Percentiles rank a stretch among this genome's conserved stretches.
These are phyloP conservation scores for Aradophagus sp. DNA, from an alignment of 1,140 invertebrate genomes.

Conservation along the genomic window DNA sequence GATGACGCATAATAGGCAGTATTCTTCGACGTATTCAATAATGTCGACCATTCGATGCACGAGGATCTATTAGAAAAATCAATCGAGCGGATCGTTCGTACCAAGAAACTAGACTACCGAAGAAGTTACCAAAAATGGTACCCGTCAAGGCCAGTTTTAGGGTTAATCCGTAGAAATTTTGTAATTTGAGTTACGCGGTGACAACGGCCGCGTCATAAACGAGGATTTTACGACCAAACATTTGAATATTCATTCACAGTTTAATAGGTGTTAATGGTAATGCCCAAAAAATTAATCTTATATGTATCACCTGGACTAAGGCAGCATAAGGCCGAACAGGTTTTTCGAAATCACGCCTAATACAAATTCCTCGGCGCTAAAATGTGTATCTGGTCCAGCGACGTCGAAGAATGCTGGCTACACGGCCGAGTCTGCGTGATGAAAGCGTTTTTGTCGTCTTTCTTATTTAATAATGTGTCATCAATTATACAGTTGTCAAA, in stretches of 20 bases:
- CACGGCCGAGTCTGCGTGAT: no score
- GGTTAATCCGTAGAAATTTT: conserved; percentile 4
- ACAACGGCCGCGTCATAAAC: no score
- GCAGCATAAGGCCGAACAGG: conserved; percentile 19
- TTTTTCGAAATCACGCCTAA: conserved; percentile 17
- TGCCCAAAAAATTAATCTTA: conserved; percentile 42
- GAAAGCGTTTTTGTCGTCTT: no score
- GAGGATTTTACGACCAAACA: no score
- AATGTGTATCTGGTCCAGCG: neutral
- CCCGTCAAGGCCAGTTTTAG: conserved; percentile 11
- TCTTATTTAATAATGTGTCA: neutral
- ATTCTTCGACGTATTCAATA: no score
- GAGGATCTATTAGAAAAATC: conserved; percentile 47
- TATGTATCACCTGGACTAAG: conserved; percentile 42
- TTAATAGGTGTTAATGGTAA: conserved; percentile 17
- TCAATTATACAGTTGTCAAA: conserved; percentile 11
- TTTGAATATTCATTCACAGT: conserved; percentile 35
- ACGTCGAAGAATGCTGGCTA: neutral
- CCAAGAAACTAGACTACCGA: conserved; percentile 10
- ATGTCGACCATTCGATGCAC: no score
- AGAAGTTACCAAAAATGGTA: conserved; percentile 29
- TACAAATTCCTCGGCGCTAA: conserved; percentile 1
- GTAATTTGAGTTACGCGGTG: neutral
- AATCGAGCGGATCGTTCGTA: conserved; percentile 38
- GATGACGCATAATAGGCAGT: no score